Percentiles rank a stretch among this genome's conserved stretches.
These are phyloP conservation scores for Onychostoma macrolepis DNA, from an alignment of 2,113 vertebrate species.

Conservation along the genomic window DNA sequence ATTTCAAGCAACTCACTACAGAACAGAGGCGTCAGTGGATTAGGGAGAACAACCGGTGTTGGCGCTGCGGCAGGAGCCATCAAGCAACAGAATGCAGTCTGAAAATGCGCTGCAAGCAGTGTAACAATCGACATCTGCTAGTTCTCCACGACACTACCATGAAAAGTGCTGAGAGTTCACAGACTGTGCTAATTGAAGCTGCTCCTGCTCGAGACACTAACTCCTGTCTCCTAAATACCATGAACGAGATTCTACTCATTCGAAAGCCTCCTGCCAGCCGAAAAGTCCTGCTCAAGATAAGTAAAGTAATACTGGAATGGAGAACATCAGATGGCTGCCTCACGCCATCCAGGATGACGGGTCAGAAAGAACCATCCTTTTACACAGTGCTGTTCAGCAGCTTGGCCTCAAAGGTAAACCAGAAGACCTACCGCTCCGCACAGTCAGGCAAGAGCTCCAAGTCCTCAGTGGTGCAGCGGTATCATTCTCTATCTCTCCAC, in stretches of 20 bases:
- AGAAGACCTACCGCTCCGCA: no score
- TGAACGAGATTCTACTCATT: background rate
- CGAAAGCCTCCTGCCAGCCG: background rate
- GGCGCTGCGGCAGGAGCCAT: background rate
- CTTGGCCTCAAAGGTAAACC: no score
- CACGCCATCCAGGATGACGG: no score
- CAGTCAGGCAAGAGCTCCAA: no score
- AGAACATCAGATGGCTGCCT: no score
- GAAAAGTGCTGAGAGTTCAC: background rate
- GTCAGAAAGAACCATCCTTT: no score
- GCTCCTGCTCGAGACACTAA: background rate
- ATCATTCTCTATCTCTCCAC: no score
- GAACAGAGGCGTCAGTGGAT: background rate
- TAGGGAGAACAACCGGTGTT: background rate
- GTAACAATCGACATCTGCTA: background rate
- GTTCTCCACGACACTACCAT: background rate
- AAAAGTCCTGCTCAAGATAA: background rate
- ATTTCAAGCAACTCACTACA: constrained; percentile 4
- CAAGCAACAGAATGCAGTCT: background rate
- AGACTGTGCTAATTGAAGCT: background rate
- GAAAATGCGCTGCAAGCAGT: background rate
- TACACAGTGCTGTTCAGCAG: no score
- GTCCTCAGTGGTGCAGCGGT: no score
- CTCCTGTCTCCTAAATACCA: background rate
- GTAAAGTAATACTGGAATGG: no score